Conservation (phyloP, 1,140 invertebrate genomes). For the Mycetomoellerius zeteki region DNA sequence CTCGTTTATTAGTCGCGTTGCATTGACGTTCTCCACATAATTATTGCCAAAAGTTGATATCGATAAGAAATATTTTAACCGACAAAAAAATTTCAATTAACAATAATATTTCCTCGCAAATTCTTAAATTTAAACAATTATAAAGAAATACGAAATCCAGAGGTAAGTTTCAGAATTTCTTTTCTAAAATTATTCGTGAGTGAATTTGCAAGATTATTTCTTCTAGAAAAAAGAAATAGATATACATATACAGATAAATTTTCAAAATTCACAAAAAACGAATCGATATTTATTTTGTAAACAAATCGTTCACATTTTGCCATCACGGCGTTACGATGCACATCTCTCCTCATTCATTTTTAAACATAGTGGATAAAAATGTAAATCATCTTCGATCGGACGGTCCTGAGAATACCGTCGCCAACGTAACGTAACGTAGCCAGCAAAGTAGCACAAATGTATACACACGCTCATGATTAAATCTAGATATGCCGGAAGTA, state of each 20-base stretch:
- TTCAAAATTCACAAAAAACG: not conserved
- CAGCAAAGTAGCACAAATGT: constrained; percentile 45
- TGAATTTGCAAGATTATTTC: not conserved
- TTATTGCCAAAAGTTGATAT: not conserved
- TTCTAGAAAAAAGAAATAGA: not conserved
- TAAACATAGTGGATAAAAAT: constrained; percentile 27
- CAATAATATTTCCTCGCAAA: not conserved
- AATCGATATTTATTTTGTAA: not conserved
- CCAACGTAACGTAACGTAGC: constrained; percentile 9
- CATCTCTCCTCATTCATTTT: constrained; percentile 26
- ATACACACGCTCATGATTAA: constrained; percentile 47
- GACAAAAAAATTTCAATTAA: constrained; percentile 23
- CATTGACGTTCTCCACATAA: not conserved
- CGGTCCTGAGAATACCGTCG: constrained; percentile 18
- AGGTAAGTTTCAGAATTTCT: not conserved
- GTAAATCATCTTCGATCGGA: constrained; percentile 31
- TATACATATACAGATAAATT: not conserved
- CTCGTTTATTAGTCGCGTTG: constrained; percentile 46
- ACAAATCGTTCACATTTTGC: not conserved
- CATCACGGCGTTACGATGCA: not conserved
- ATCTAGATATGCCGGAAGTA: constrained; percentile 60
- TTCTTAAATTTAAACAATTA: not conserved
- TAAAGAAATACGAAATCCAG: not conserved
- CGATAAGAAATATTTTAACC: constrained; percentile 5
- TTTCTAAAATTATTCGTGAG: not conserved